phyloP scores from a whole-genome alignment of 2,888 invertebrate species.

The Drosophila paranaensis region DNA sequence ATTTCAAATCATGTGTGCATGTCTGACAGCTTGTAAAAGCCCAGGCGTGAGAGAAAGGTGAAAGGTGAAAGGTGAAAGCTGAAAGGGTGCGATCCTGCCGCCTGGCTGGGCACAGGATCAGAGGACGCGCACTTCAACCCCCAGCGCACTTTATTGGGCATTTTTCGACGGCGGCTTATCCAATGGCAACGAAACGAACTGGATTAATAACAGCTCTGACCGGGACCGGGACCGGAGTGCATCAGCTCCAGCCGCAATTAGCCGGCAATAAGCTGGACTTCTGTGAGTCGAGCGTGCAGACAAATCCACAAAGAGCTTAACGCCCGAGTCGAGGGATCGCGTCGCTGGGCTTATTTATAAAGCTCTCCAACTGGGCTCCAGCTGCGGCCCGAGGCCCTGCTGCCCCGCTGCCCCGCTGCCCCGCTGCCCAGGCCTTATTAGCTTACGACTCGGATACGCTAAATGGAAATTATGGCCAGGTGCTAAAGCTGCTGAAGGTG shows the following conservation, averaged over 20 bases:
- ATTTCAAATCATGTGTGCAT: constrained; percentile 73
- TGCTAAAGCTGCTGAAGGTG: not conserved
- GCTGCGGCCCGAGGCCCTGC: constrained; percentile 1
- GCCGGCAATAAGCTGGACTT: constrained; percentile 29
- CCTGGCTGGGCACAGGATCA: constrained; percentile 5
- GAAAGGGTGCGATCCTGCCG: constrained; percentile 9
- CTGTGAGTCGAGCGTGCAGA: constrained; percentile 17
- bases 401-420: constrained; percentile 1
- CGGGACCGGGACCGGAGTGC: constrained; percentile 9
- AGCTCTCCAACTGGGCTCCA: constrained; percentile 23
- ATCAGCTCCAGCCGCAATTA: constrained; percentile 51
- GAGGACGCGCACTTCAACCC: not conserved
- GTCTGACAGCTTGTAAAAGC: constrained; percentile 40
- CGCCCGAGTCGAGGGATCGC: constrained; percentile 28
- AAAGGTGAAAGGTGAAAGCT: not conserved
- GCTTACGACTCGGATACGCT: constrained; percentile 51
- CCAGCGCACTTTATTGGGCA: constrained; percentile 33
- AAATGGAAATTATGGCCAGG: constrained; percentile 45
- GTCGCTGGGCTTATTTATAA: constrained; percentile 36
- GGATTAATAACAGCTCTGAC: constrained; percentile 5
- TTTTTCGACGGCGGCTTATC: constrained; percentile 53
- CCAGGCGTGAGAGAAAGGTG: too few species aligned
- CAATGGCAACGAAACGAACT: constrained; percentile 66
- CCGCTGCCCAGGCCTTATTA: constrained; percentile 43
- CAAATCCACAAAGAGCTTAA: constrained; percentile 78